phyloP scores from a whole-genome alignment of 2,888 invertebrate species.

The Andrena marginata region DNA sequence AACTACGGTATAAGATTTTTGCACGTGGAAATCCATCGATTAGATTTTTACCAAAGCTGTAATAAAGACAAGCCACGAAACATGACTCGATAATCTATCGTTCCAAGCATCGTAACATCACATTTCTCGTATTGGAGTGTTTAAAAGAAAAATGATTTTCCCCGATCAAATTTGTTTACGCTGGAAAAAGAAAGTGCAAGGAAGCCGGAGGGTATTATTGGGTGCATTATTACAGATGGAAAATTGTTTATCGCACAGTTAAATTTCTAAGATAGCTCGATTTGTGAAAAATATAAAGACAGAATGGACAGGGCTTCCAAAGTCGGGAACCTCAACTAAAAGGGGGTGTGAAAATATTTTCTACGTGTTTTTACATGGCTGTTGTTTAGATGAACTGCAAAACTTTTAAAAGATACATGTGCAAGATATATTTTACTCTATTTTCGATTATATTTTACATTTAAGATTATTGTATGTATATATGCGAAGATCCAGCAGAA shows the following conservation, averaged over 20 bases:
- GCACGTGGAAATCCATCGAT: slow-evolving; percentile 30
- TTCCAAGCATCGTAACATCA: background rate
- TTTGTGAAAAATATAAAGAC: slow-evolving; percentile 28
- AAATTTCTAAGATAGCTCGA: slow-evolving; percentile 33
- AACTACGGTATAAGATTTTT: slow-evolving; percentile 36
- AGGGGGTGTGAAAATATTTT: slow-evolving; percentile 62
- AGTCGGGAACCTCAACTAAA: slow-evolving; percentile 35
- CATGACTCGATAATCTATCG: background rate
- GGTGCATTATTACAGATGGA: slow-evolving; percentile 3
- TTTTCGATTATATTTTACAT: slow-evolving; percentile 62
- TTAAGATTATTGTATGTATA: slow-evolving; percentile 31
- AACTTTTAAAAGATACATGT: slow-evolving; percentile 45
- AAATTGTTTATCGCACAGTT: slow-evolving; percentile 54
- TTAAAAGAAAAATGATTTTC: background rate
- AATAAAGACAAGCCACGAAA: slow-evolving; percentile 35
- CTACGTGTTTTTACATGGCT: slow-evolving; percentile 65
- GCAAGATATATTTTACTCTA: slow-evolving; percentile 56
- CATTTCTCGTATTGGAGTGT: background rate
- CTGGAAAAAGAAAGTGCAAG: background rate
- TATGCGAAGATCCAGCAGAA: slow-evolving; percentile 10
- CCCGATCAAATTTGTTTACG: background rate
- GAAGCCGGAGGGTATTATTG: slow-evolving; percentile 41
- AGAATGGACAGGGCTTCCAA: slow-evolving; percentile 69
- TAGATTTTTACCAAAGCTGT: slow-evolving; percentile 46
- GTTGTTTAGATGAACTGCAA: slow-evolving; percentile 40